Evolutionary conservation across 1,140 invertebrate genomes (phyloP).

Genomic region (Bombus vancouverensis): DNA sequence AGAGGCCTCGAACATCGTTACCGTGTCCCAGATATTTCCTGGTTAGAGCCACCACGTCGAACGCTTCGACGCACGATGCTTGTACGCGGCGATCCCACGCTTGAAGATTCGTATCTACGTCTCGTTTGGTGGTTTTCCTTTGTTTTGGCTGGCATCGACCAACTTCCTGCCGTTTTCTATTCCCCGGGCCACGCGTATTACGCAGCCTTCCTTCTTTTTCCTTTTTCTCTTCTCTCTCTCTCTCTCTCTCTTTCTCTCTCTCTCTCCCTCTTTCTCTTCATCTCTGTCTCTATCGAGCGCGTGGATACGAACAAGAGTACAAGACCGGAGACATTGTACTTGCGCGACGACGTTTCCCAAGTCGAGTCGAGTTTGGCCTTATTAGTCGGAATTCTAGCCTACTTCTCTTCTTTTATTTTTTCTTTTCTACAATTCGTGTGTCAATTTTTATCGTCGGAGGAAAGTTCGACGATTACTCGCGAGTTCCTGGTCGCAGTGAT

Average conservation of each 20-base stretch:
- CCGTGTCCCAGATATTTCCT: constrained; percentile 56
- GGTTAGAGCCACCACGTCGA: constrained; percentile 51
- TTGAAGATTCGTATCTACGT: constrained; percentile 57
- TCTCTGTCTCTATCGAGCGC: no score
- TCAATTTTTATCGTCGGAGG: no score
- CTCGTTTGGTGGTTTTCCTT: constrained; percentile 61
- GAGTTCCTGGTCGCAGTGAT: no score
- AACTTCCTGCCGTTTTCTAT: constrained; percentile 62
- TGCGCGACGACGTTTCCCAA: no score
- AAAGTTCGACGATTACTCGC: no score
- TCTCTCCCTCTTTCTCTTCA: not conserved
- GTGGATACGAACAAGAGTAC: no score
- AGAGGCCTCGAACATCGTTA: constrained; percentile 16
- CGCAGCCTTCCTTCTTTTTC: constrained; percentile 42
- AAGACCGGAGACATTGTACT: no score
- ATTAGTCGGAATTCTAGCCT: no score
- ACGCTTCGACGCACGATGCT: constrained; percentile 30
- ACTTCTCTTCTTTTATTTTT: no score
- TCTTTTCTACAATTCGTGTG: no score
- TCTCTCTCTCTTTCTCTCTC: fast-evolving
- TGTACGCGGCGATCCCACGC: constrained; percentile 51
- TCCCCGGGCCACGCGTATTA: constrained; percentile 50
- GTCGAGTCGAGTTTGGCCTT: no score
- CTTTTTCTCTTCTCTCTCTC: not conserved
- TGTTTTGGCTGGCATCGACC: constrained; percentile 56